A percentile compares a stretch with the other conserved stretches of the same genome.
These are phyloP conservation scores for Sarcophaga bullata DNA, from an alignment of 1,140 invertebrate genomes.

Conservation along the genomic window DNA sequence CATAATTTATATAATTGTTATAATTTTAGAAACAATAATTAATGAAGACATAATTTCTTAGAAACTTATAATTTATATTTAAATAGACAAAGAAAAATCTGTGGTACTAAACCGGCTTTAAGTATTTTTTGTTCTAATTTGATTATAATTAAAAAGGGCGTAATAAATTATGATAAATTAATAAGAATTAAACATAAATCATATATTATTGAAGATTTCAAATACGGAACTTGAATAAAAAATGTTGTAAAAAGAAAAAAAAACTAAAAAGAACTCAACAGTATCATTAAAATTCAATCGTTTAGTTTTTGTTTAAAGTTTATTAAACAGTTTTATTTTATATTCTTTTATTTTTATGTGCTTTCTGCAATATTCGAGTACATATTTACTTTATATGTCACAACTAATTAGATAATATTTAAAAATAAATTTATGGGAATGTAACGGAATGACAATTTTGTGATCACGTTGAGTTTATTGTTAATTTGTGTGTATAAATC, in stretches of 20 bases:
- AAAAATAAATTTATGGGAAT: slow-evolving; percentile 14
- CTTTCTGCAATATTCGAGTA: not conserved
- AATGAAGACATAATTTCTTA: too few species aligned
- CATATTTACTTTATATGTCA: slow-evolving; percentile 13
- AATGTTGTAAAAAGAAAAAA: too few species aligned
- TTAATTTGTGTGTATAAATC: not conserved
- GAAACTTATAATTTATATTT: too few species aligned
- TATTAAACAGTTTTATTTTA: too few species aligned
- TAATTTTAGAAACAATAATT: too few species aligned
- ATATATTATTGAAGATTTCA: too few species aligned
- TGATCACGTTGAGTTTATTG: not conserved
- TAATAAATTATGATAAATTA: not conserved
- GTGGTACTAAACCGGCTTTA: too few species aligned
- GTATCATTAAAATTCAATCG: not conserved
- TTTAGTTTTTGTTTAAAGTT: not conserved
- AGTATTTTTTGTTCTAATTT: not conserved
- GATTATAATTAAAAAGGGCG: not conserved
- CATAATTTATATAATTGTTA: too few species aligned
- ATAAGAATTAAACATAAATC: not conserved
- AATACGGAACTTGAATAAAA: too few species aligned
- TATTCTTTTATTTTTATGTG: not conserved
- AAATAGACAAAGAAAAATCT: too few species aligned
- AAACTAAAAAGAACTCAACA: not conserved
- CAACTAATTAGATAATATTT: not conserved
- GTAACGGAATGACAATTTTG: not conserved